Percentiles rank a stretch among this genome's conserved stretches.
These are phyloP conservation scores for Spea multiplicata DNA, from an alignment of 2,113 vertebrate species.

Conservation along the genomic window DNA sequence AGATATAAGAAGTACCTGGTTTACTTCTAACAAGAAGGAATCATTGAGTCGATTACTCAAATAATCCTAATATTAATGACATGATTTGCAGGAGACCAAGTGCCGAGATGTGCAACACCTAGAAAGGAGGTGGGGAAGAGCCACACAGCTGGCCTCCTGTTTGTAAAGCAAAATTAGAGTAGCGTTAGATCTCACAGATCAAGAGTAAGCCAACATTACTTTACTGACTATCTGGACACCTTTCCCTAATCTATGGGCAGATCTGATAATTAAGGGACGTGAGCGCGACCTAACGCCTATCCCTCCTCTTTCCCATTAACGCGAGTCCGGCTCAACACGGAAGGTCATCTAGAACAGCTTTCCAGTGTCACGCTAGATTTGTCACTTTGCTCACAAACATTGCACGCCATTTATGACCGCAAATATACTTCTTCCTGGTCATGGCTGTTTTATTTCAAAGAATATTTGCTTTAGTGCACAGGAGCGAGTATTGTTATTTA, in stretches of 20 bases:
- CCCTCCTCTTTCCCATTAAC: constrained; percentile 32
- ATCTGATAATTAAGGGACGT: constrained; percentile 39
- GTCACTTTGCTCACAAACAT: constrained; percentile 35
- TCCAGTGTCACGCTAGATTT: constrained; percentile 42
- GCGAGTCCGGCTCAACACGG: constrained; percentile 7
- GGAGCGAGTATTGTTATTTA: too few species aligned
- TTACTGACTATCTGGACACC: constrained; percentile 34
- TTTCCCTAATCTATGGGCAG: constrained; percentile 37
- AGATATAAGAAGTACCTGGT: too few species aligned
- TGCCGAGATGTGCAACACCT: constrained; percentile 19
- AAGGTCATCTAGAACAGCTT: constrained; percentile 45
- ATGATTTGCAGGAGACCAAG: neutral
- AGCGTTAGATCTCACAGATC: constrained; percentile 30
- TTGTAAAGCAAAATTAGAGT: constrained; percentile 26
- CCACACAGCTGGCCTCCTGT: constrained; percentile 40
- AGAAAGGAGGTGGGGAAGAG: neutral
- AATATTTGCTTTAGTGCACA: too few species aligned
- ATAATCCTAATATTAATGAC: neutral
- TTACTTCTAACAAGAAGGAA: too few species aligned
- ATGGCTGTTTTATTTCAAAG: too few species aligned
- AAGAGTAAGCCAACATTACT: constrained; percentile 14
- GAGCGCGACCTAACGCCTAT: constrained; percentile 28
- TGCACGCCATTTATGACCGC: constrained; percentile 18
- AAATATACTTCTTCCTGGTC: neutral
- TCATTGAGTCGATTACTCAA: too few species aligned